Base-by-base conservation (phyloP, 2,888 invertebrate species). In the Chesias legatella region DNA sequence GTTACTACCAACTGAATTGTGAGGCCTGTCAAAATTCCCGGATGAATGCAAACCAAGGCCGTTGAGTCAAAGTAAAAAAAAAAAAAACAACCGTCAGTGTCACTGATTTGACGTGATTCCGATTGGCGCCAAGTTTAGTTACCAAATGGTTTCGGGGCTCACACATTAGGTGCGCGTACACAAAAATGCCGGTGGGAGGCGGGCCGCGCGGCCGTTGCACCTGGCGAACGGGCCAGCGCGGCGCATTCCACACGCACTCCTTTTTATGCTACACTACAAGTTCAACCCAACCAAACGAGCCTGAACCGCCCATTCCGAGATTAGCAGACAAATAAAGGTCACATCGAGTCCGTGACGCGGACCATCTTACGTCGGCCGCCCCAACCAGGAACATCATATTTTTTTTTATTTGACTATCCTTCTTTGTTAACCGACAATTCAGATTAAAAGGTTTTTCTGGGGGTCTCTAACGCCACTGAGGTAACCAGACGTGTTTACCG, bases 211-310 rank as follows among this genome's bases (percentile, higher is more conserved):
- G 86, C 72, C 83, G 77, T 81, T 88, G 86, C 86, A 88, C 86
- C 85, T 86, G 85, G 74, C 78, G 70, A 71, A 69, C 73, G 71
- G 67, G 69, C 63, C 73, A 67, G 74, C 79, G 77, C 85, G 68
- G 74, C 79, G 77, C 85, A 85, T 86, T 85, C 86, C 83, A 77
- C 77, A 84, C 82, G 78, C 84, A 85, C 84, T 82, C 83, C 82
- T 83, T 86, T 83, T 84, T 83, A 81, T 80, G 68, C 74, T 72
- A 74, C 73, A 74, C 73, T 73, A 73, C 77, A 64, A 76, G 70
- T 70, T 71, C 69, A 78, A 66, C 60, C 69, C 72, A 63, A 67
- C 80, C 80, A 69, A 50, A 66, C 56, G 75, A 70, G 63, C 55
- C 61, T 65, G 76, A 67, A 40, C 59, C 63, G 55, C 60, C 58